A percentile compares a stretch with the other conserved stretches of the same genome.
Conservation (phyloP, 2,888 invertebrate species). For the Eremobia ochroleuca region DNA sequence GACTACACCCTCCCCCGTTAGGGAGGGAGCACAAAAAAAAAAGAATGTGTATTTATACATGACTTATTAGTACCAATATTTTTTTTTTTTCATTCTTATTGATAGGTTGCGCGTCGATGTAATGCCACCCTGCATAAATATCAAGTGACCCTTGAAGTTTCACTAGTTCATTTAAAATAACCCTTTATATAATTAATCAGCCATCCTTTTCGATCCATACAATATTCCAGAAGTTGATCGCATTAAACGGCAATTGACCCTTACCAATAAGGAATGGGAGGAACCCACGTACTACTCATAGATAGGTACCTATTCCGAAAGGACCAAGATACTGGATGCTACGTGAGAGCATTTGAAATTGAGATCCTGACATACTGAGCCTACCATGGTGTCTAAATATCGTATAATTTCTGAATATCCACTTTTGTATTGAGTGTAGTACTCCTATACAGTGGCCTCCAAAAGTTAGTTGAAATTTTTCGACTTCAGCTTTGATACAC, state of each 20-base stretch:
- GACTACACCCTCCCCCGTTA: no score
- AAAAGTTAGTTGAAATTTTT: no score
- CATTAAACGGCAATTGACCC: slow-evolving; percentile 6
- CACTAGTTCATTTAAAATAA: not conserved
- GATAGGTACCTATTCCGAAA: slow-evolving; percentile 12
- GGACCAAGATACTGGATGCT: slow-evolving; percentile 17
- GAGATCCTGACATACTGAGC: not conserved
- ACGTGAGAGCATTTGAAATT: slow-evolving; percentile 57
- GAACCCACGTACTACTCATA: slow-evolving; percentile 26
- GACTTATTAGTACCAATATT: no score
- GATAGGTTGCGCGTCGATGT: no score
- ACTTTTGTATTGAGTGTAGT: not conserved
- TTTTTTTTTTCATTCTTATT: no score
- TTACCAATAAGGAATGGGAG: slow-evolving; percentile 26
- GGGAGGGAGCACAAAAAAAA: no score
- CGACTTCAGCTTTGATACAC: no score
- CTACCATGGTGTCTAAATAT: no score
- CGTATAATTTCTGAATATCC: not conserved
- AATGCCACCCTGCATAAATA: not conserved
- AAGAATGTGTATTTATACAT: no score
- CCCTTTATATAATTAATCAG: not conserved
- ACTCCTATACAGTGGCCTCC: no score
- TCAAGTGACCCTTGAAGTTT: not conserved
- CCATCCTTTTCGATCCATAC: not conserved
- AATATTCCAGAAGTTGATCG: slow-evolving; percentile 7